Base-by-base conservation (phyloP, 1,140 invertebrate species). In the Pseudomyrmex concolor region DNA sequence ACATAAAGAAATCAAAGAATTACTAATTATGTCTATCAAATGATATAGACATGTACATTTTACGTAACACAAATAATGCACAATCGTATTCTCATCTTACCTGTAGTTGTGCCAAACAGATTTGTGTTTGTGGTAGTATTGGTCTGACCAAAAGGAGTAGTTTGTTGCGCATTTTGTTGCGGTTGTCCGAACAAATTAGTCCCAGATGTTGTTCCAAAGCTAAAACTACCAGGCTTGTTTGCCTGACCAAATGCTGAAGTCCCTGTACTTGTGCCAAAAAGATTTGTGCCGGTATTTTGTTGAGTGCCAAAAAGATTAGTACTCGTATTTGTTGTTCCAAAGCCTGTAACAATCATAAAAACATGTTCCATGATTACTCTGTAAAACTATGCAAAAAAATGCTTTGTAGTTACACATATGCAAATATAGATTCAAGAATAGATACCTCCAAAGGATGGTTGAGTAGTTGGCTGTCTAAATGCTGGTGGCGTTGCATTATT, bases 131-230 rank as follows among this genome's bases (percentile, higher is more conserved):
- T 92, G 59, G 95, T 91, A 19, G 95, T 94, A 45, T 92, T 93
- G 10, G 95, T 92, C 86, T 96, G 96, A 0, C 96, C 96, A 92
- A 97, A 97, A 13, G 95, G 95, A 67, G 89, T 93, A 59, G 90
- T 88, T 87, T 93, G 95, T 89, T 90, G 95, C 81, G 73, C 90
- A 19, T 89, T 90, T 84, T 91, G 94, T 74, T 92, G 93, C 12
- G 94, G 84, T 89, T 96, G 95, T 1, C 95, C 95, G 91, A 96
- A 96, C 4, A 96, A 85, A n/a, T 94, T 94, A 5, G 92, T 91
- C 1, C 94, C 92, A 10, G 94, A 92, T 48, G 94, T 92, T 2
- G 94, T 88, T 1, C 94, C 94, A 90, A 96, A 96, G 59, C 94
- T 94, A 89, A 96, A 95, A 10, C 94, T 94, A 43, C 94, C 86